A percentile compares a stretch with the other conserved stretches of the same genome.
Evolutionary conservation across 1,140 invertebrate genomes (phyloP).

Genomic region (Batillaria attramentaria): DNA sequence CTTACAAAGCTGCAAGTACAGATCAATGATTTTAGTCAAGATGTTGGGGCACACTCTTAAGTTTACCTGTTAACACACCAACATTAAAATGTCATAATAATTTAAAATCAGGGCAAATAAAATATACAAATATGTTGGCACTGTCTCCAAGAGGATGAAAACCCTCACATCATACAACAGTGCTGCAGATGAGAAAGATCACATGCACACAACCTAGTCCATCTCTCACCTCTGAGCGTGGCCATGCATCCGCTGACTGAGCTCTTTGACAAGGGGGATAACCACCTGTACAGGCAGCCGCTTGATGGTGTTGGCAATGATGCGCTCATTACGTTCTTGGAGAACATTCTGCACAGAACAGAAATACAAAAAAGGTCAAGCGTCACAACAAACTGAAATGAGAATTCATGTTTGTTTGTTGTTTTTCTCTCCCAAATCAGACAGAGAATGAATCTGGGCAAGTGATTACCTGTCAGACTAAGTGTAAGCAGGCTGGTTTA

Average conservation of each 20-base stretch:
- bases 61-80: conserved; percentile 1
- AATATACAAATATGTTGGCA: not conserved
- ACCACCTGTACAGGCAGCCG: conserved; percentile 60
- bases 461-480: not conserved
- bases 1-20: not conserved
- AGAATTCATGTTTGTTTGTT: not conserved
- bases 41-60: not conserved
- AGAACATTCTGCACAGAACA: conserved; percentile 62
- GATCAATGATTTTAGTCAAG: not conserved
- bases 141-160: not conserved
- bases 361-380: conserved; percentile 17
- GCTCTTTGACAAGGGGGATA: conserved; percentile 64
- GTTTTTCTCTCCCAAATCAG: not conserved
- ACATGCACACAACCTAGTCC: not conserved
- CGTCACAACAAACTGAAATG: too few species aligned
- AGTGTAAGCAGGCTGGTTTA: not conserved
- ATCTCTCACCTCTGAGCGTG: conserved; percentile 58
- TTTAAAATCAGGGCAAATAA: not conserved
- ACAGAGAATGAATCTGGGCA: not conserved
- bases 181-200: not conserved
- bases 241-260: conserved; percentile 60
- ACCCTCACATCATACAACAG: not conserved
- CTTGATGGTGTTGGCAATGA: conserved; percentile 64
- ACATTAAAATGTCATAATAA: not conserved
- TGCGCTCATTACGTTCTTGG: conserved; percentile 52